Evolutionary conservation across 1,140 invertebrate genomes (phyloP), one percentile per base, ranked within the genome.

Genomic region (Spodoptera frugiperda): DNA sequence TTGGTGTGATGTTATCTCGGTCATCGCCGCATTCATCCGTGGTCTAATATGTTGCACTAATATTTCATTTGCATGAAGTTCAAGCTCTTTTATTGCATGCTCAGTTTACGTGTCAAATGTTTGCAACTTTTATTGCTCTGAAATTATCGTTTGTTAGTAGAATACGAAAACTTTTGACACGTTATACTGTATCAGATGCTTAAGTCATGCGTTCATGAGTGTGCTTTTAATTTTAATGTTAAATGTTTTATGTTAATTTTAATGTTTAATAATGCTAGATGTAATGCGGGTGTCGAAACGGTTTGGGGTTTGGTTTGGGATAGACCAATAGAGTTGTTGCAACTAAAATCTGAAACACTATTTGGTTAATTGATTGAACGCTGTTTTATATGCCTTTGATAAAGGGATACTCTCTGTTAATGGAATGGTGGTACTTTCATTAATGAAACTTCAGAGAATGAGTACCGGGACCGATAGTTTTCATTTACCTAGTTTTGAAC

Each of bases 1-100:
- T 53, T 33, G 44, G 12, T 61, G 71, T 73, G 59, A 61, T 19
- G 46, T 65, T 49, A 75, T 54, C 70, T 21, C 10, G 46, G 57
- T 25, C 48, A 12, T 25, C n/a, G 51, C 48, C 30, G 30, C 59
- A 75, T 53, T 25, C 48, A 75, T 53, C 30, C 19, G 72, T 65
- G 48, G 25, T 53, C 46, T 75, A 63, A 63, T 19, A 49, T 4
- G 19, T 74, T 59, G 55, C 57, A 74, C 59, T 74, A 74, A 74
- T 74, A 11, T 39, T 39, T 25, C 30, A 75, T 75, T 21, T 75
- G 72, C 72, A 75, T 75, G 72, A 19, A 30, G 9, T 19, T 25
- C 25, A 53, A 19, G 59, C 44, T 46, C 59, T 54, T 53, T 21
- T 25, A 11, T 19, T 65, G 48, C 59, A 65, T 65, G 48, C 14